These are phyloP conservation scores for Cryptomyrus ogoouensis DNA, from an alignment of 2,113 vertebrate genomes.

Conservation along the genomic window DNA sequence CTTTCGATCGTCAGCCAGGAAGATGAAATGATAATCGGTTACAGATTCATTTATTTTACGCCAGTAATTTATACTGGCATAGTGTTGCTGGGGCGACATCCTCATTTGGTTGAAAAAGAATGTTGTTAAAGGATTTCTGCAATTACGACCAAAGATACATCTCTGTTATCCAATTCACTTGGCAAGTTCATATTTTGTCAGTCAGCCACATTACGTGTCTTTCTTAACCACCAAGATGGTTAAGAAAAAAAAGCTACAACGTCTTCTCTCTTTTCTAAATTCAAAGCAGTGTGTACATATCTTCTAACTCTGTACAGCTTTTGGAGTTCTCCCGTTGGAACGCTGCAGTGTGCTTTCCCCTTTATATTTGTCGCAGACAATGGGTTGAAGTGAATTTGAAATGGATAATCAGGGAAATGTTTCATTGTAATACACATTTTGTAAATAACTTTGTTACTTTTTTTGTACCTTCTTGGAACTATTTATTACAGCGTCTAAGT, in stretches of 20 bases:
- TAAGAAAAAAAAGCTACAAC: background rate
- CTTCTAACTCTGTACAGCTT: background rate
- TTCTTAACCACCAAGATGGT: background rate
- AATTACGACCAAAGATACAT: background rate
- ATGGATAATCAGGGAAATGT: constrained; percentile 24
- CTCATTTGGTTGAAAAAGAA: background rate
- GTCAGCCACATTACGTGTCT: background rate
- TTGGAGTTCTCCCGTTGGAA: background rate
- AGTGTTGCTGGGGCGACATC: background rate
- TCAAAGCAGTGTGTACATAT: background rate
- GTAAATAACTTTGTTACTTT: constrained; percentile 35
- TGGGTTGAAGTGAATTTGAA: background rate
- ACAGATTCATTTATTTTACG: background rate
- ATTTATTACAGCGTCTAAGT: constrained; percentile 91
- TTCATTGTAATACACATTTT: constrained; percentile 45
- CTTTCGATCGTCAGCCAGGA: background rate
- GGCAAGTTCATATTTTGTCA: background rate
- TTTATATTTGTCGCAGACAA: background rate
- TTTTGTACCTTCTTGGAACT: constrained; percentile 75
- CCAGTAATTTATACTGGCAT: background rate
- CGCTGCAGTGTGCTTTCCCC: background rate
- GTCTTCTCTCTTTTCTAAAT: background rate
- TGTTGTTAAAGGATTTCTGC: background rate
- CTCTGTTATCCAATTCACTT: background rate
- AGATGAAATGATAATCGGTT: background rate